Conservation (phyloP, 2,888 invertebrate genomes). For the Limnephilus auricula region DNA sequence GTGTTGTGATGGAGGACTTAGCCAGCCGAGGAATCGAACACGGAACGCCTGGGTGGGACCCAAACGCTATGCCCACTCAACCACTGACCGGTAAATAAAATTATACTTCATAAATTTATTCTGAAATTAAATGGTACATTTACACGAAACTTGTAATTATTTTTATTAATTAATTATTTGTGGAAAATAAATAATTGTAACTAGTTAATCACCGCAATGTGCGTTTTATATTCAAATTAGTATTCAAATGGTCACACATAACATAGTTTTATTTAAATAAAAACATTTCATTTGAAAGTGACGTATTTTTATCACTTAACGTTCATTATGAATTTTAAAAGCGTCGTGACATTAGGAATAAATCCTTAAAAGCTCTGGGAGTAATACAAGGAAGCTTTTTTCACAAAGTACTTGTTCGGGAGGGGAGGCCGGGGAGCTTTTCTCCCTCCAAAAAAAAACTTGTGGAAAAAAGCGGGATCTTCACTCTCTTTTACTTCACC, state of each 20-base stretch:
- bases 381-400: constrained; percentile 61
- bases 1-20: no score
- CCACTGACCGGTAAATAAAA: no score
- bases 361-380: constrained; percentile 62
- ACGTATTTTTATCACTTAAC: constrained; percentile 51
- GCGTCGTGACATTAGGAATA: constrained; percentile 59
- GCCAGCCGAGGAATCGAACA: no score
- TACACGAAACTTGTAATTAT: not conserved
- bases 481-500: constrained; percentile 48
- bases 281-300: constrained; percentile 50
- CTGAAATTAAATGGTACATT: not conserved
- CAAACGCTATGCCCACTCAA: no score
- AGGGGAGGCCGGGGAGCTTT: constrained; percentile 39
- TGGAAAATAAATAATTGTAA: not conserved
- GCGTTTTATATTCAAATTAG: not conserved
- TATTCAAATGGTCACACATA: not conserved
- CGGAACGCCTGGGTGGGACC: no score
- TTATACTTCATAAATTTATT: not conserved
- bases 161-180: not conserved
- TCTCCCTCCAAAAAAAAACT: constrained; percentile 51
- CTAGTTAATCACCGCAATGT: not conserved
- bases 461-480: constrained; percentile 52
- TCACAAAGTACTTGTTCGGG: constrained; percentile 53
- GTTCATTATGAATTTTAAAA: constrained; percentile 59
- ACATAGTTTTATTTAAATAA: constrained; percentile 45